Evolutionary conservation across 2,888 invertebrate species (phyloP), one percentile per base, ranked within the genome.

Genomic region (Volucella inanis): DNA sequence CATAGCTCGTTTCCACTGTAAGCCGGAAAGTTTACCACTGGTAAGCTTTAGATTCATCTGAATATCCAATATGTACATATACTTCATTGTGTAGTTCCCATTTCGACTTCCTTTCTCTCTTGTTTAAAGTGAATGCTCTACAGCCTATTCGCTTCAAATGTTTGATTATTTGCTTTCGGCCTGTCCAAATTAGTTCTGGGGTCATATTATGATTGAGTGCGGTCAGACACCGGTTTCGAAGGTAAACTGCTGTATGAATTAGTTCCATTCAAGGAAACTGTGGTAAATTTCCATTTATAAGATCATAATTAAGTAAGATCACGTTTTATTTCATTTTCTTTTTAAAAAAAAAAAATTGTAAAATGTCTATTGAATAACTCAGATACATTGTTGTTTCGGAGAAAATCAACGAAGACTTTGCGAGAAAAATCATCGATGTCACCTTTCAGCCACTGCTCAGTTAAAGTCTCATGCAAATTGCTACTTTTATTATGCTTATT

Each of bases 71-170:
- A 31, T 38, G 18, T 8, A 54, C 31, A 64, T 64, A 47, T 45
- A 68, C 70, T 43, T 52, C 54, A 14, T 61, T 54, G 8, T 39
- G 41, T 38, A 54, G 50, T 12, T 70, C 57, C 31, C 31, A 57
- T 14, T 70, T 71, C 4, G 57, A 70, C 12, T 22, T 62, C 4
- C 64, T 50, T 14, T 11, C 10, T 22, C 39, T 55, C 10, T 84
- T 84, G 52, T 86, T 54, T 9, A 81, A 43, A 47, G 64, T 81
- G 11, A 79, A 76, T 14, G 49, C 76, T 31, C 62, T 50, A 31
- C 65, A 47, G 11, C 77, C 77, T 45, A 87, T 72, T 10, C 43
- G 47, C 22, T n/a, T n/a, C n/a, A n/a, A n/a, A n/a, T n/a, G n/a
- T n/a, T n/a, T n/a, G n/a, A 45, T 1, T 2, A 1, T 43, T 2